phyloP scores from a whole-genome alignment of 2,113 vertebrate genomes.

The Erinaceus europaeus region DNA sequence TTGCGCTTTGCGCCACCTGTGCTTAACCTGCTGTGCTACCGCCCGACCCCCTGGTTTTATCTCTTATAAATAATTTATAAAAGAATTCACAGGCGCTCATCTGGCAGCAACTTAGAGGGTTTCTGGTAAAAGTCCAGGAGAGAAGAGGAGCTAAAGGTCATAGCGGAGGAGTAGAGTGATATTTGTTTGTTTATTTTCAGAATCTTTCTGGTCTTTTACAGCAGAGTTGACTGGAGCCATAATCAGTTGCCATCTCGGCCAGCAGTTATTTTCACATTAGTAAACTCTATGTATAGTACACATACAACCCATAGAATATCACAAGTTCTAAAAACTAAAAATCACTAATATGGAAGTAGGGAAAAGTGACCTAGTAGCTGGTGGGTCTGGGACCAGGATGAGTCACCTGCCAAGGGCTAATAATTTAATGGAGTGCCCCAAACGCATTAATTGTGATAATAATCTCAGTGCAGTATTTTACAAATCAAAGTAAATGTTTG shows the following conservation, averaged over 20 bases:
- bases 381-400: too few relatives aligned
- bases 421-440: background rate
- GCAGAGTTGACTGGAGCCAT: background rate
- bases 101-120: background rate
- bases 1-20: too few relatives aligned
- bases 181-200: background rate
- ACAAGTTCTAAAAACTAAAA: too few relatives aligned
- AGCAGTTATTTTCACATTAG: background rate
- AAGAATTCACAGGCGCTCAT: background rate
- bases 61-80: background rate
- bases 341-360: too few relatives aligned
- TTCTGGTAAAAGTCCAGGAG: too few relatives aligned
- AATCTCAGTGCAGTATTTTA: background rate
- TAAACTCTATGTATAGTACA: background rate
- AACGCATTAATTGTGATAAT: background rate
- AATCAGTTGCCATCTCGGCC: background rate
- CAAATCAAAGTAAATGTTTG: background rate
- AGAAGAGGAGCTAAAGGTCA: background rate
- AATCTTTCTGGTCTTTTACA: background rate
- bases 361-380: too few relatives aligned
- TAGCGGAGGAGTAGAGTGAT: background rate
- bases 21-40: too few relatives aligned
- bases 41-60: too few relatives aligned
- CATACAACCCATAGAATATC: background rate
- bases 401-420: fast-evolving